phyloP scores from a whole-genome alignment of 2,113 vertebrate genomes.

The Podiceps cristatus region DNA sequence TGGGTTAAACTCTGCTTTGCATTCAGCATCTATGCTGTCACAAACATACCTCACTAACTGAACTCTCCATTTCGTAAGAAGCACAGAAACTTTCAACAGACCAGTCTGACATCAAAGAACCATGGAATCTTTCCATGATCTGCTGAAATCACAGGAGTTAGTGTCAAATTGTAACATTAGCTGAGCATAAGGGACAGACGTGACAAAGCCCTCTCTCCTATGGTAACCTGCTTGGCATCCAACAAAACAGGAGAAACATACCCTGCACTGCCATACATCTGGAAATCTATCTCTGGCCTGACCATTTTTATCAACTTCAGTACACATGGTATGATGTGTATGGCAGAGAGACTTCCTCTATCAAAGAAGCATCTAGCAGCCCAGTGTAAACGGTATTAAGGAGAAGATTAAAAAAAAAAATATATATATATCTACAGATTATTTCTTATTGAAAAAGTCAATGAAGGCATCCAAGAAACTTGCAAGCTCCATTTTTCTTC shows the following conservation, averaged over 20 bases:
- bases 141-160: background rate
- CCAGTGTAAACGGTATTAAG: background rate
- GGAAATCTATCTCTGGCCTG: background rate
- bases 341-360: background rate
- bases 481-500: background rate
- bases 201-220: background rate
- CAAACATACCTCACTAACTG: background rate
- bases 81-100: background rate
- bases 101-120: background rate
- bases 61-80: background rate
- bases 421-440: background rate
- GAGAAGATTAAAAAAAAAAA: background rate
- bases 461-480: background rate
- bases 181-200: background rate
- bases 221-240: background rate
- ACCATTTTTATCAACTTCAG: background rate
- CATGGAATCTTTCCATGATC: background rate
- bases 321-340: background rate
- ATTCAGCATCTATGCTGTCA: rapidly evolving
- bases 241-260: background rate
- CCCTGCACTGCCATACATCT: background rate
- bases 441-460: background rate
- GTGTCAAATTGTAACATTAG: background rate
- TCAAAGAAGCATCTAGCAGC: background rate
- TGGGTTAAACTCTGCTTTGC: background rate